phyloP scores from a whole-genome alignment of 2,113 vertebrate genomes.

The Etia nguti region DNA sequence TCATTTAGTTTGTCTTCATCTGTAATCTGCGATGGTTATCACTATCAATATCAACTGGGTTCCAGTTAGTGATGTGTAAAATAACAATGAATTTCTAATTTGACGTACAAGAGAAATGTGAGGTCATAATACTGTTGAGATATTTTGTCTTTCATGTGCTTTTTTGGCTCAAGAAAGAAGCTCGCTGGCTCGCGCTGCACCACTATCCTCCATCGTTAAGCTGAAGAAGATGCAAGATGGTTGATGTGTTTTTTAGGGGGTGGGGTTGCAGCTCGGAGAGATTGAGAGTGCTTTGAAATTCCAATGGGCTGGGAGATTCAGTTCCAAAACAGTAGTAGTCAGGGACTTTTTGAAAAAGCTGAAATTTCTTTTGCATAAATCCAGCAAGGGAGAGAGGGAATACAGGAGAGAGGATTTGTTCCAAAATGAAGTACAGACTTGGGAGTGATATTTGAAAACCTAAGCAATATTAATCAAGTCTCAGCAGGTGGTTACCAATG shows the following conservation, averaged over 20 bases:
- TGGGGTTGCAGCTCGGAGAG: not conserved
- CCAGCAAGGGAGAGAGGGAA: not conserved
- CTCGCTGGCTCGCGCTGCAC: not conserved
- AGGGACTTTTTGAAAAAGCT: constrained; percentile 5
- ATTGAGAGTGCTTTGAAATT: constrained; percentile 41
- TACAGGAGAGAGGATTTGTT: not conserved
- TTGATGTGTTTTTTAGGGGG: not conserved
- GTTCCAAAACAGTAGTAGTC: constrained; percentile 26
- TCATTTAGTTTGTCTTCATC: not conserved
- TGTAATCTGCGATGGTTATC: not conserved
- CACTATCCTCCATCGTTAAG: constrained; percentile 7
- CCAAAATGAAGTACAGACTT: not conserved
- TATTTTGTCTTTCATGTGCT: constrained; percentile 13
- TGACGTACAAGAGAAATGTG: not conserved
- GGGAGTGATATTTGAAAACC: not conserved
- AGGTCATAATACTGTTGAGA: not conserved
- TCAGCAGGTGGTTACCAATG: not conserved
- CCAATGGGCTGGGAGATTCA: constrained; percentile 18
- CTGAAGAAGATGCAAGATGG: not conserved
- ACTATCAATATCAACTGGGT: not conserved
- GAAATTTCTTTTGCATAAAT: constrained; percentile 30
- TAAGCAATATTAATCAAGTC: not conserved
- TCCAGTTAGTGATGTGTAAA: not conserved
- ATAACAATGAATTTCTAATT: not conserved
- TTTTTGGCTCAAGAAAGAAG: constrained; percentile 17